These are phyloP conservation scores for Labrus mixtus DNA, from an alignment of 2,113 vertebrate genomes.

Conservation along the genomic window DNA sequence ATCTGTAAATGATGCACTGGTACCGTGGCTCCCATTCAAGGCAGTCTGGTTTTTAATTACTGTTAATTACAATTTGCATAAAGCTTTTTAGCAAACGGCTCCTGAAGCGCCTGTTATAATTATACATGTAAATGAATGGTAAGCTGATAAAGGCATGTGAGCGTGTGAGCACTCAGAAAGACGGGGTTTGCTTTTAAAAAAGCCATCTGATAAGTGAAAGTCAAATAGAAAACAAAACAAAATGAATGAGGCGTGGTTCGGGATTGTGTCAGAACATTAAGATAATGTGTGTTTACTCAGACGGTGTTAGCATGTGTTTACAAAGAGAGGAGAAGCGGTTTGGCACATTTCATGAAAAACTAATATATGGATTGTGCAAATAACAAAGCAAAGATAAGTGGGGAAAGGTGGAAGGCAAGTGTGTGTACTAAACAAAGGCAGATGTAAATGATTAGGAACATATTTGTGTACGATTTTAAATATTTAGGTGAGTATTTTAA, in stretches of 20 bases:
- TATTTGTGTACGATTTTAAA: background rate
- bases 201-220: slow-evolving; percentile 72
- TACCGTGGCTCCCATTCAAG: slow-evolving; percentile 81
- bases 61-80: slow-evolving; percentile 90
- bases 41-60: slow-evolving; percentile 86
- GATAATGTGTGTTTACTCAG: slow-evolving; percentile 28
- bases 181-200: slow-evolving; percentile 44
- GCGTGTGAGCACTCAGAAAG: slow-evolving; percentile 23
- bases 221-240: slow-evolving; percentile 54
- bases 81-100: slow-evolving; percentile 86
- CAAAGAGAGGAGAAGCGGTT: background rate
- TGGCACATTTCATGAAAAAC: background rate
- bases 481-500: background rate
- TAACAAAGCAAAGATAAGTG: background rate
- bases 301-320: slow-evolving; percentile 25
- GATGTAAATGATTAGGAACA: background rate
- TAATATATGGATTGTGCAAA: background rate
- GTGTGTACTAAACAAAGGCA: background rate
- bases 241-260: slow-evolving; percentile 18
- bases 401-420: background rate
- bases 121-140: slow-evolving; percentile 84
- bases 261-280: slow-evolving; percentile 17
- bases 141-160: slow-evolving; percentile 68
- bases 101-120: slow-evolving; percentile 84
- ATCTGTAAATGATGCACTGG: slow-evolving; percentile 82